These are phyloP conservation scores for Odiellus spinosus DNA, from an alignment of 2,888 invertebrate genomes.

Conservation along the genomic window DNA sequence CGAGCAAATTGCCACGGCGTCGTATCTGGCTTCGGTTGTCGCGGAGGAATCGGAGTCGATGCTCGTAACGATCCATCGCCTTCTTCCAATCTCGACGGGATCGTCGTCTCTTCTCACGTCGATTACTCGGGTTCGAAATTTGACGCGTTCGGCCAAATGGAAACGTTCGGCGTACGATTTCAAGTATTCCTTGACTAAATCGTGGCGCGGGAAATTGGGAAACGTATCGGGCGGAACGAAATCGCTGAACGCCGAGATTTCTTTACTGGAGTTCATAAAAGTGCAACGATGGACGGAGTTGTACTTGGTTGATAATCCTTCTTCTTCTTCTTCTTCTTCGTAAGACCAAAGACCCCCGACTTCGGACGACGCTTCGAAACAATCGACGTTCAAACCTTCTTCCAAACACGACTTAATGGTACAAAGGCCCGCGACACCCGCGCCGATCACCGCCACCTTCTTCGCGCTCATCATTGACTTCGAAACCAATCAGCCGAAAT, in stretches of 20 bases:
- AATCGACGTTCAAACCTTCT: conserved; percentile 26
- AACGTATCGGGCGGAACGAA: conserved; percentile 31
- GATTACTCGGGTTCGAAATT: conserved; percentile 22
- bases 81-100: too few species aligned
- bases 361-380: conserved; percentile 27
- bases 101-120: conserved; percentile 19
- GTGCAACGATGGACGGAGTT: conserved; percentile 28
- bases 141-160: conserved; percentile 7
- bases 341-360: conserved; percentile 30
- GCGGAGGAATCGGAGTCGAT: too few species aligned
- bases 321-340: conserved; percentile 15
- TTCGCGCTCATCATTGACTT: too few species aligned
- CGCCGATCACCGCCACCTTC: conserved; percentile 26
- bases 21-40: conserved; percentile 13
- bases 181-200: conserved; percentile 28
- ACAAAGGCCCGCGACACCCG: conserved; percentile 31
- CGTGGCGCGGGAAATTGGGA: conserved; percentile 34
- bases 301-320: conserved; percentile 21
- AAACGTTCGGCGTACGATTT: conserved; percentile 21
- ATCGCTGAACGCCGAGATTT: conserved; percentile 30
- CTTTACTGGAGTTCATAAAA: conserved; percentile 31
- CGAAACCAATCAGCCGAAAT: too few species aligned
- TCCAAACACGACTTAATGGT: conserved; percentile 29
- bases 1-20: conserved; percentile 33
- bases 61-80: too few species aligned